A percentile compares a stretch with the other conserved stretches of the same genome.
Evolutionary conservation across 53 echinoderm and acorn worm genomes (phyloP).

Genomic region (Luidia sarsii): DNA sequence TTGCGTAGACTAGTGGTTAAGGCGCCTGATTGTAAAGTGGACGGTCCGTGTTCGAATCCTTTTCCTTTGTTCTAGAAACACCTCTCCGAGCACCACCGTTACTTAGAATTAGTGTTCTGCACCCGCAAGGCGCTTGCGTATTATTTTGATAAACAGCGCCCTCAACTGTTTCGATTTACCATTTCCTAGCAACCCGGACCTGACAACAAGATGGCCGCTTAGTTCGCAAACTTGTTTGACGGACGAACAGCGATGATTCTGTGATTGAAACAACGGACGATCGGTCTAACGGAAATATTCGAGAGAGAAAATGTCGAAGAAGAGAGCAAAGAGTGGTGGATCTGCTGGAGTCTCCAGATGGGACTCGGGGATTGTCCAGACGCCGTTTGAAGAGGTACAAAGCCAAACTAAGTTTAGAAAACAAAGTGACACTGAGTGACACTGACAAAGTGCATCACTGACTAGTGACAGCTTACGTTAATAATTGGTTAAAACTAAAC

Average conservation of each 20-base stretch:
- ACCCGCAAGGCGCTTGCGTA: too few species aligned
- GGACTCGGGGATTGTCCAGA: constrained; percentile 86
- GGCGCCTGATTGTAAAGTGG: background rate
- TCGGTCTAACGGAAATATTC: background rate
- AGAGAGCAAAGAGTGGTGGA: constrained; percentile 96
- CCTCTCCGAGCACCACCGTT: too few species aligned
- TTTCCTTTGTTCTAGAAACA: background rate
- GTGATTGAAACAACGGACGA: background rate
- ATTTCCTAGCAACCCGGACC: constrained; percentile 47
- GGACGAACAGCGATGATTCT: background rate
- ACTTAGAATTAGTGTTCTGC: too few species aligned
- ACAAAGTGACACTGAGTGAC: background rate
- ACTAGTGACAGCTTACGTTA: too few species aligned
- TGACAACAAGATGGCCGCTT: constrained; percentile 39
- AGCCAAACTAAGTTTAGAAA: background rate
- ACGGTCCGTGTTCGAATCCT: background rate
- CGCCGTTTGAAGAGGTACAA: constrained; percentile 89
- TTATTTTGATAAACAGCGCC: constrained; percentile 22
- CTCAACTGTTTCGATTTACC: constrained; percentile 5
- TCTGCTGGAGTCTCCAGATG: constrained; percentile 89
- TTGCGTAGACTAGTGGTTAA: background rate
- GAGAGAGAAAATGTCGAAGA: constrained; percentile 75
- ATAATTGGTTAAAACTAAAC: too few species aligned
- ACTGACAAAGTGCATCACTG: background rate
- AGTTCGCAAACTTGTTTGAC: background rate